These are phyloP conservation scores for Euleptes europaea DNA, from an alignment of 2,113 vertebrate genomes.

Conservation along the genomic window DNA sequence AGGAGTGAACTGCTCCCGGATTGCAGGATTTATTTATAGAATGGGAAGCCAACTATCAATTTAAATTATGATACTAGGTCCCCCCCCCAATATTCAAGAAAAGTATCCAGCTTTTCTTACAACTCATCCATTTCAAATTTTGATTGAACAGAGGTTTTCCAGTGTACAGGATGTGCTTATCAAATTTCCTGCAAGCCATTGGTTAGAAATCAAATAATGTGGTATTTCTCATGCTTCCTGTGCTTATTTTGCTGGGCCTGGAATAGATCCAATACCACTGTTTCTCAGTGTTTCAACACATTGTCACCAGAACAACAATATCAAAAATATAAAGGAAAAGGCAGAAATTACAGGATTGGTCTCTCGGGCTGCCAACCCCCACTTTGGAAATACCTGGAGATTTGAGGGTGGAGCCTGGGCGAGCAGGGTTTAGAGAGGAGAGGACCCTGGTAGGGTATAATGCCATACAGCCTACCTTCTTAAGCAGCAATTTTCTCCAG, in stretches of 20 bases:
- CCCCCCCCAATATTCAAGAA: not conserved
- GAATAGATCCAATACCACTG: not conserved
- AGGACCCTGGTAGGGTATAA: no score
- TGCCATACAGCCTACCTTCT: no score
- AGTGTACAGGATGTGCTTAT: constrained; percentile 4
- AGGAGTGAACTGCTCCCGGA: constrained; percentile 42
- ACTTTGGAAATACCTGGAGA: no score
- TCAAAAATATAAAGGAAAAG: not conserved
- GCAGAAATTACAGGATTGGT: not conserved
- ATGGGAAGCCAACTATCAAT: not conserved
- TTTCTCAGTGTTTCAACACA: not conserved
- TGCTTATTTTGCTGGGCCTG: not conserved
- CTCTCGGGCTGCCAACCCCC: not conserved
- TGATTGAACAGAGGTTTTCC: not conserved
- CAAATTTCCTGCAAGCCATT: not conserved
- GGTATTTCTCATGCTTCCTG: not conserved
- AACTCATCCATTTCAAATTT: not conserved
- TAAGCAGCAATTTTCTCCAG: no score
- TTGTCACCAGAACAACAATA: not conserved
- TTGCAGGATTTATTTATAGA: not conserved
- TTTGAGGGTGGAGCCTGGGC: no score
- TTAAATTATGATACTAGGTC: constrained; percentile 38
- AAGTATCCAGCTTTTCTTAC: constrained; percentile 43
- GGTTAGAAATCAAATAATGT: not conserved
- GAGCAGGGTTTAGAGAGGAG: no score